A percentile compares a stretch with the other conserved stretches of the same genome.
Conservation (phyloP, 1,140 invertebrate genomes). For the Diploscapter pachys region DNA sequence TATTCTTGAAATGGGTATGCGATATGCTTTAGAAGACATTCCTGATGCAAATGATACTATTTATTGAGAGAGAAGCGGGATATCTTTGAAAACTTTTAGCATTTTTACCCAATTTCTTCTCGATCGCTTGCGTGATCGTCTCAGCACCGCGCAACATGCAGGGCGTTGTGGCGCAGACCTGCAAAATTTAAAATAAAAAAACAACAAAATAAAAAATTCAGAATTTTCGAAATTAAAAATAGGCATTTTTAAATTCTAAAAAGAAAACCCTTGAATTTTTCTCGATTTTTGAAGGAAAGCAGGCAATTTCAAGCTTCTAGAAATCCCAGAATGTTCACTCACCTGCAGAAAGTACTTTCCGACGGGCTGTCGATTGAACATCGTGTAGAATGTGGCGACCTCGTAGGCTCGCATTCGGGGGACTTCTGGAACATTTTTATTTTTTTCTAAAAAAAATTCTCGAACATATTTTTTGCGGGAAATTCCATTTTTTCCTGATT, state of each 20-base stretch:
- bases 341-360: conserved; percentile 63
- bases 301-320: background rate
- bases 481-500: no score
- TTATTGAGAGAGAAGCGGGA: conserved; percentile 18
- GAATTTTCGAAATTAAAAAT: no score
- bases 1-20: no score
- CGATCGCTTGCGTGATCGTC: conserved; percentile 78
- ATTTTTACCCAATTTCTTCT: conserved; percentile 69
- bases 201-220: no score
- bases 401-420: conserved; percentile 98
- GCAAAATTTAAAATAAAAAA: background rate
- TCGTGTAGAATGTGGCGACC: conserved; percentile 99
- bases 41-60: background rate
- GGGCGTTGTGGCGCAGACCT: conserved; percentile 93
- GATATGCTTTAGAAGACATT: no score
- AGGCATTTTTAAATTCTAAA: no score
- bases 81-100: background rate
- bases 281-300: background rate
- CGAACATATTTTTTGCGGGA: no score
- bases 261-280: background rate
- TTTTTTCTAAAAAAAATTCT: conserved; percentile 1
- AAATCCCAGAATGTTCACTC: no score
- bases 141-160: conserved; percentile 95
- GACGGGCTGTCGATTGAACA: conserved; percentile 83
- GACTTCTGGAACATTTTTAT: conserved; percentile 66